Evolutionary conservation across 1,140 invertebrate species (phyloP).

Genomic region (Magallana gigas): DNA sequence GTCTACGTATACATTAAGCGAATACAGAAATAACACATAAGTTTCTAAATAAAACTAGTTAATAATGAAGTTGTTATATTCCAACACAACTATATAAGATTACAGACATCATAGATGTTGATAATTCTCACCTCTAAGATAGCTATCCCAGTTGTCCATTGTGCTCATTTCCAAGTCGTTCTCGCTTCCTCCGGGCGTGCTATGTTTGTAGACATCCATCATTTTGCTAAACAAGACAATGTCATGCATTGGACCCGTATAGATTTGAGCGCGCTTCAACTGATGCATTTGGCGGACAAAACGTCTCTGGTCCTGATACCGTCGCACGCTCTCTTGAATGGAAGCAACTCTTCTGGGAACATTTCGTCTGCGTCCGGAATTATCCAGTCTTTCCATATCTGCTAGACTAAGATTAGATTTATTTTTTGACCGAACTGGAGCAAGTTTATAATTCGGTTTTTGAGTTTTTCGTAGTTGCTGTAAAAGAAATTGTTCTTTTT

Average conservation of each 20-base stretch:
- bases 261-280: constrained; percentile 67
- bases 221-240: constrained; percentile 69
- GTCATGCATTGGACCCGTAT: constrained; percentile 69
- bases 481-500: constrained; percentile 26
- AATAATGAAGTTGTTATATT: not conserved
- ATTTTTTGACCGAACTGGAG: not conserved
- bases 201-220: constrained; percentile 65
- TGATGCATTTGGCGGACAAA: constrained; percentile 66
- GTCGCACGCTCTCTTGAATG: constrained; percentile 69
- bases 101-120: not conserved
- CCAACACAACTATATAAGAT: not conserved
- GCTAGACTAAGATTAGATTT: not conserved
- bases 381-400: constrained; percentile 35
- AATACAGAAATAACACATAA: not conserved
- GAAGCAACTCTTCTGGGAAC: constrained; percentile 46
- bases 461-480: not conserved
- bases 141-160: constrained; percentile 66
- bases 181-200: constrained; percentile 51
- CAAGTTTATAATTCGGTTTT: constrained; percentile 17
- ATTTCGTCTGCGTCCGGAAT: not conserved
- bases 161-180: constrained; percentile 53
- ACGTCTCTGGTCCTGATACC: constrained; percentile 65
- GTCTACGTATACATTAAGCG: not conserved
- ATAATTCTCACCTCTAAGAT: constrained; percentile 63
- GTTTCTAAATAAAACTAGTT: not conserved